These are phyloP conservation scores for Dicyrtoma fusca DNA, from an alignment of 2,888 invertebrate genomes.

Conservation along the genomic window DNA sequence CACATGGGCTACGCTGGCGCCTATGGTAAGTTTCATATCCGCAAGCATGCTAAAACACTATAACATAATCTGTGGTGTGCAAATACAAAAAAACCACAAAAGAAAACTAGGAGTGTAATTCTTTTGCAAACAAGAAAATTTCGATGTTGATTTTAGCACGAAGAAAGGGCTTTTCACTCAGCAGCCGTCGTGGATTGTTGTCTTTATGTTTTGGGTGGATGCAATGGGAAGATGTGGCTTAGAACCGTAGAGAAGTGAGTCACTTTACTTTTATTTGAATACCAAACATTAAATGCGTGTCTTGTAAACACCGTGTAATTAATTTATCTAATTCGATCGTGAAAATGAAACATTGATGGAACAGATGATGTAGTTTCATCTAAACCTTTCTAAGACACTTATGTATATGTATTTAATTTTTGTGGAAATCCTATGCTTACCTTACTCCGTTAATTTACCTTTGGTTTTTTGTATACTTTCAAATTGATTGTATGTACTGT, in stretches of 20 bases:
- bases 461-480: too few relatives aligned
- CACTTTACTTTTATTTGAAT: constrained; percentile 8
- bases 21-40: constrained; percentile 51
- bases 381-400: too few relatives aligned
- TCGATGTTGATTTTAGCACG: constrained; percentile 46
- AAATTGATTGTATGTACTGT: too few relatives aligned
- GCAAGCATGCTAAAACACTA: constrained; percentile 18
- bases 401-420: too few relatives aligned
- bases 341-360: too few relatives aligned
- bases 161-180: constrained; percentile 57
- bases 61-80: constrained; percentile 26
- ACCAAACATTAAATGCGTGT: constrained; percentile 2
- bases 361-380: too few relatives aligned
- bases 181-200: constrained; percentile 58
- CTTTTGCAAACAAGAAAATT: too few relatives aligned
- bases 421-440: too few relatives aligned
- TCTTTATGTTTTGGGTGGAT: constrained; percentile 59
- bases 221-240: constrained; percentile 58
- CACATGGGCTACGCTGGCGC: constrained; percentile 57
- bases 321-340: too few relatives aligned
- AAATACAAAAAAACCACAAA: too few relatives aligned
- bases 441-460: too few relatives aligned
- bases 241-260: constrained; percentile 58
- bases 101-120: too few relatives aligned
- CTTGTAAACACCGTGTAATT: not conserved